Base-by-base conservation (phyloP, 1,140 invertebrate species). In the Pogonognathellus flavescens region DNA sequence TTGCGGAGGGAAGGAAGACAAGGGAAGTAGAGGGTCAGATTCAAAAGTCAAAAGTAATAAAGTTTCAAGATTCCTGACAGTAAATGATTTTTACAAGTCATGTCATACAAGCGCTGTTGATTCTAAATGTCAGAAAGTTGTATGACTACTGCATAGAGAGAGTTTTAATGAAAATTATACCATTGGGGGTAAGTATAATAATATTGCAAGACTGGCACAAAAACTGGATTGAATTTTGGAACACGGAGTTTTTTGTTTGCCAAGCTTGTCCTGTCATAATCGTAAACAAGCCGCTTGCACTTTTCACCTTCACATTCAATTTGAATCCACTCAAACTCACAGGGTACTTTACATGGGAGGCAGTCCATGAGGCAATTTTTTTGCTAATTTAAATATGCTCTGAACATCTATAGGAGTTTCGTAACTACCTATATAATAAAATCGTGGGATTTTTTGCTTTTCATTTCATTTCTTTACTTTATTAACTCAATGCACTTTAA, bases 271-370 rank as follows among this genome's bases (percentile, higher is more conserved):
- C 41, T 76, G 70, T 76, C 70, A 76, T 76, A 76, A 76, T 76
- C 70, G 18, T 76, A 76, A 76, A 76, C 49, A 76, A 76, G 70
- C 70, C 70, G 70, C 70, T 76, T 76, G 70, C 41, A 76, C 70
- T 49, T 76, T 76, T 76, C 70, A 76, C 70, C 70, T 76, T 76
- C 49, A n/a, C 14, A 76, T 76, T 76, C 70, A 76, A 76, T 76
- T 76, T 14, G 25, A 8, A 14, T n/a, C 16, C 70, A 50, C 25
- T 76, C 16, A 49, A 41, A 76, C 41, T n/a, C 25, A 76, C 25
- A 50, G 25, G n/a, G 41, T 41, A n/a, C 25, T 49, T 76, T 18
- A 62, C n/a, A 62, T 62, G 31, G 41, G 22, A 76, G 70, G 31
- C n/a, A 76, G 16, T 41, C 31, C 31, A 41, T 41, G 31, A n/a